Percentiles rank a stretch among this genome's conserved stretches.
These are phyloP conservation scores for Thunnus albacares DNA, from an alignment of 2,797 vertebrate species.

Conservation along the genomic window DNA sequence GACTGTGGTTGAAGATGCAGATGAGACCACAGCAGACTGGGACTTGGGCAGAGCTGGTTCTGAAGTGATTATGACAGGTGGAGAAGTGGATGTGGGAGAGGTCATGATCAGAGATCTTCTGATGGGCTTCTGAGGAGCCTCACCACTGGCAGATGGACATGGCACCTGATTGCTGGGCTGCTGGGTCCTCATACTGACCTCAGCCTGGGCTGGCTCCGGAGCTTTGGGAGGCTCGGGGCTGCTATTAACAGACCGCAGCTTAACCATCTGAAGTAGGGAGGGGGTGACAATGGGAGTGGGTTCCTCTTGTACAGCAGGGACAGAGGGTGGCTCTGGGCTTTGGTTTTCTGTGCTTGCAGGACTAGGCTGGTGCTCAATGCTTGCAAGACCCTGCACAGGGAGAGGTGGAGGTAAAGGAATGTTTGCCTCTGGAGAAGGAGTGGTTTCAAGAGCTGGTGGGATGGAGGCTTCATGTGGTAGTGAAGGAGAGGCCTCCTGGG, in stretches of 20 bases:
- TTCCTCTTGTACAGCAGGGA: slow-evolving; percentile 82
- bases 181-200: slow-evolving; percentile 54
- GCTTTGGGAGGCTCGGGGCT: slow-evolving; percentile 68
- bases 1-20: slow-evolving; percentile 68
- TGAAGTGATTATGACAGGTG: slow-evolving; percentile 63
- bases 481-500: slow-evolving; percentile 34
- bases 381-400: slow-evolving; percentile 44
- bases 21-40: slow-evolving; percentile 36
- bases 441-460: slow-evolving; percentile 34
- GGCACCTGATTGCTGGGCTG: slow-evolving; percentile 20
- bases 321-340: slow-evolving; percentile 72
- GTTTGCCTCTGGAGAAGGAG: slow-evolving; percentile 34
- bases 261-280: slow-evolving; percentile 91
- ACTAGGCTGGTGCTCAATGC: slow-evolving; percentile 47
- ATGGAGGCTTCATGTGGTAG: slow-evolving; percentile 39
- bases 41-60: slow-evolving; percentile 58
- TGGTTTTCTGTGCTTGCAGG: slow-evolving; percentile 53
- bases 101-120: slow-evolving; percentile 89
- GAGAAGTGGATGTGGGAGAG: slow-evolving; percentile 77
- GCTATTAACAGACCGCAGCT: slow-evolving; percentile 87
- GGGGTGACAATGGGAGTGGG: slow-evolving; percentile 85
- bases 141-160: slow-evolving; percentile 54
- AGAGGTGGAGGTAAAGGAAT: slow-evolving; percentile 61
- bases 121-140: slow-evolving; percentile 91
- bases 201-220: slow-evolving; percentile 51